phyloP scores from a whole-genome alignment of 2,888 invertebrate species.

The Parelbella ahira region DNA sequence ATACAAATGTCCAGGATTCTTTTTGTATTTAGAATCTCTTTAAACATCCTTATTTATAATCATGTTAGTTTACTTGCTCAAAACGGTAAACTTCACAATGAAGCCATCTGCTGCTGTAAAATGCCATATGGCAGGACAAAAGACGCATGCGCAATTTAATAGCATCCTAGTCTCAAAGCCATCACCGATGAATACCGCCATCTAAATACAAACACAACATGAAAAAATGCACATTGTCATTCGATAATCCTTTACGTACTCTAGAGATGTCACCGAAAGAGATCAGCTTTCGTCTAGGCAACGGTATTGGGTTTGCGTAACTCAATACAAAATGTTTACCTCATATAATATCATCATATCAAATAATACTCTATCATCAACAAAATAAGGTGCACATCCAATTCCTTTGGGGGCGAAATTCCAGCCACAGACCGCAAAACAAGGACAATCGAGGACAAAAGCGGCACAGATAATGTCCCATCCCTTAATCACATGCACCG shows the following conservation, averaged over 20 bases:
- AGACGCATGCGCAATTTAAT: slow-evolving; percentile 77
- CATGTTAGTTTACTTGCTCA: slow-evolving; percentile 50
- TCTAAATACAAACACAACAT: slow-evolving; percentile 48
- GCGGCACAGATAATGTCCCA: slow-evolving; percentile 71
- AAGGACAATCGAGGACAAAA: slow-evolving; percentile 66
- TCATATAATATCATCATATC: slow-evolving; percentile 9
- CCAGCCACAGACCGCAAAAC: slow-evolving; percentile 71
- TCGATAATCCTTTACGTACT: slow-evolving; percentile 78
- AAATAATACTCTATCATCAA: slow-evolving; percentile 36
- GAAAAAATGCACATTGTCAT: slow-evolving; percentile 73
- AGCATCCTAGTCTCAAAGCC: slow-evolving; percentile 70
- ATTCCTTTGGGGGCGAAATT: slow-evolving; percentile 30
- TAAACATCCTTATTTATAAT: slow-evolving; percentile 33
- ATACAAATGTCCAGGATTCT: too few relatives aligned
- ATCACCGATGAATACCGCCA: slow-evolving; percentile 51
- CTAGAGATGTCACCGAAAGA: slow-evolving; percentile 74
- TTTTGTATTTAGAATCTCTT: slow-evolving; percentile 13
- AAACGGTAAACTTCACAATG: slow-evolving; percentile 54
- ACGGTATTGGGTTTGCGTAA: slow-evolving; percentile 78
- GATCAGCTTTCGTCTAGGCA: slow-evolving; percentile 76
- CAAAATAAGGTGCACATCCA: slow-evolving; percentile 40
- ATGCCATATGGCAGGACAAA: slow-evolving; percentile 74
- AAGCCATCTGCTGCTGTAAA: slow-evolving; percentile 74
- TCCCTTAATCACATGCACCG: slow-evolving; percentile 80
- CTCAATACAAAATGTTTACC: slow-evolving; percentile 64